Conservation (phyloP, 2,797 vertebrate species). For the Hippocampus kuda region DNA sequence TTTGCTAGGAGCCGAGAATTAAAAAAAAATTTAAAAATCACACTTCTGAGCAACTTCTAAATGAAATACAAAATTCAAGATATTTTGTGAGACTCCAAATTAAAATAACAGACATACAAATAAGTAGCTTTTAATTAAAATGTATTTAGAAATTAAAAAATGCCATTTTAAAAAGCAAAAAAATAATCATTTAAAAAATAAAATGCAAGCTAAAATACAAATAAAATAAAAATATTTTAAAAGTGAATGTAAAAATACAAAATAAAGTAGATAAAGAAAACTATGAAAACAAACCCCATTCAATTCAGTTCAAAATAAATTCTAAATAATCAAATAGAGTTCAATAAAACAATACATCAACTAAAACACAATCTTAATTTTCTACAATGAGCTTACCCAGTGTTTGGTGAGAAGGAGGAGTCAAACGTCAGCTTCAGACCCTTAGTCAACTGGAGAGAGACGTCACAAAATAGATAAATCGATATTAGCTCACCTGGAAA, state of each 20-base stretch:
- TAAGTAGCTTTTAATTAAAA: not conserved
- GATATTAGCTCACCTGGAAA: not conserved
- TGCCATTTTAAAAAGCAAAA: too few species aligned
- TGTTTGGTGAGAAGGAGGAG: conserved; percentile 95
- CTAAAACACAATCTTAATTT: not conserved
- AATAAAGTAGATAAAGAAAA: too few species aligned
- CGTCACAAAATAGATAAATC: not conserved
- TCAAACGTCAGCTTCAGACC: conserved; percentile 95
- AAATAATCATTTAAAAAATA: not conserved
- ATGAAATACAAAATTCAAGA: not conserved
- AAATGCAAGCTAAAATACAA: not conserved
- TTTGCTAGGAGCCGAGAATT: conserved; percentile 65
- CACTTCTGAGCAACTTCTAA: not conserved
- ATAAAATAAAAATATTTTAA: too few species aligned
- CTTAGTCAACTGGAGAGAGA: conserved; percentile 69
- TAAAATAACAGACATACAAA: not conserved
- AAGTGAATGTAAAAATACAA: too few species aligned
- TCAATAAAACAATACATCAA: too few species aligned
- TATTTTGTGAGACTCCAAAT: not conserved
- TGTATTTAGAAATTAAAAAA: not conserved
- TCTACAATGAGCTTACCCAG: conserved; percentile 72
- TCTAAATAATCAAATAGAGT: too few species aligned
- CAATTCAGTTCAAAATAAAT: too few species aligned
- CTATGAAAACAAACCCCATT: too few species aligned
- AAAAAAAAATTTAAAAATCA: not conserved